Base-by-base conservation (phyloP, 2,113 vertebrate species). In the Coptodon rendalli region DNA sequence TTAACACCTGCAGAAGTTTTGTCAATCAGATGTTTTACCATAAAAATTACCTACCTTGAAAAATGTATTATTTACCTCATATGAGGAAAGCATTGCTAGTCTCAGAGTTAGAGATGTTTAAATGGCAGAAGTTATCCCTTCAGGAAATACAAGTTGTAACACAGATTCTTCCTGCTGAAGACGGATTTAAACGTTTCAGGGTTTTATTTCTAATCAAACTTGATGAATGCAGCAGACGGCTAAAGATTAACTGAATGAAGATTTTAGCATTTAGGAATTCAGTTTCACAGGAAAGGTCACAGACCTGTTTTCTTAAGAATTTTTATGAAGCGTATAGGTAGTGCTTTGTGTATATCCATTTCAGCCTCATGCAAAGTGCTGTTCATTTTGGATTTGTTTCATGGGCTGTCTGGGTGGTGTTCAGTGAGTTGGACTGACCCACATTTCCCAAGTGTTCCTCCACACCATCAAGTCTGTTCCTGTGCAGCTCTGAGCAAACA, bases 281-380 rank as follows among this genome's bases (percentile, higher is more conserved):
- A 17, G 81, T 92, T 93, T 92, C 91, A 93, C 88, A 94, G 89
- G n/a, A 80, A 61, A 93, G 89, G 88, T 94, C 87, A 80, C 83
- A n/a, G 29, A 78, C 38, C 31, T 93, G 87, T 93, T 94, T 92
- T 92, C 80, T 87, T 80, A 85, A 73, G 84, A 27, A 24, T 50
- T 86, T 90, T 90, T 83, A 89, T 84, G 71, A 91, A 89, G 87
- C 85, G 12, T 80, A 81, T 91, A 90, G 85, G 59, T 90, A 63
- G 54, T 40, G 89, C 81, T 85, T 31, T 93, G 93, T 91, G 87
- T 92, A 87, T 95, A 93, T 96, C 92, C 80, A 89, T 96, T 94
- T 94, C 91, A 91, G 89, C 82, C 76, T 92, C 92, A 87, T 89
- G 90, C 89, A 87, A 93, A 93, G 92, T 82, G 68, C 56, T 93